Conservation (phyloP, 2,888 invertebrate species). For the Troides aeacus region DNA sequence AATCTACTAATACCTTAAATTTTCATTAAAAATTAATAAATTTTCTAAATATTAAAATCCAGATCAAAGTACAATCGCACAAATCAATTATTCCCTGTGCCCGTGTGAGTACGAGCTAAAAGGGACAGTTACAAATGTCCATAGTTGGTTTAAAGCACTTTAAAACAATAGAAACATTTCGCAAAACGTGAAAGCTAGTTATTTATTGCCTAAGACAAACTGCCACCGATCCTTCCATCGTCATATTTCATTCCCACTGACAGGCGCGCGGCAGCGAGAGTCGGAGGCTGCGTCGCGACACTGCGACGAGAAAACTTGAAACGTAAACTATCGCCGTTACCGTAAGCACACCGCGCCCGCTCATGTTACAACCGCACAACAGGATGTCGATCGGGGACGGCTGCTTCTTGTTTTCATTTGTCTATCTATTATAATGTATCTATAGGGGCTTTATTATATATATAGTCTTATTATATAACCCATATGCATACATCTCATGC, state of each 20-base stretch:
- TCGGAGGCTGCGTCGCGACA: conserved; percentile 23
- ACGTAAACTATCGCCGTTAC: conserved; percentile 27
- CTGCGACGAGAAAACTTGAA: conserved; percentile 25
- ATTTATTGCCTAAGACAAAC: conserved; percentile 23
- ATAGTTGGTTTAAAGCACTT: conserved; percentile 11
- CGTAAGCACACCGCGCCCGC: conserved; percentile 21
- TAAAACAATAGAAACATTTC: conserved; percentile 15
- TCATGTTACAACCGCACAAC: conserved; percentile 29
- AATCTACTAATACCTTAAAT: too few species aligned
- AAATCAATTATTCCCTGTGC: background rate
- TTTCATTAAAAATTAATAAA: background rate
- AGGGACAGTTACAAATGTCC: conserved; percentile 19
- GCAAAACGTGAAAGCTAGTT: conserved; percentile 24
- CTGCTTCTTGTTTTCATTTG: conserved; percentile 20
- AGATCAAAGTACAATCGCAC: background rate
- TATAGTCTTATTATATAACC: background rate
- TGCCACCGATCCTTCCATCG: conserved; percentile 28
- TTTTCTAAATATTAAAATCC: background rate
- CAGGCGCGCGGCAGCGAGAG: conserved; percentile 11
- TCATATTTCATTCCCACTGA: conserved; percentile 23
- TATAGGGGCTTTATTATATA: background rate
- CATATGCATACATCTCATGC: background rate
- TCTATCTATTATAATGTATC: conserved; percentile 8
- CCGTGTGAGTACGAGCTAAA: conserved; percentile 1
- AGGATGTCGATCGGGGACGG: conserved; percentile 26